Evolutionary conservation across 2,888 invertebrate genomes (phyloP), one percentile per base, ranked within the genome.

Genomic region (Campopleginae sp.): DNA sequence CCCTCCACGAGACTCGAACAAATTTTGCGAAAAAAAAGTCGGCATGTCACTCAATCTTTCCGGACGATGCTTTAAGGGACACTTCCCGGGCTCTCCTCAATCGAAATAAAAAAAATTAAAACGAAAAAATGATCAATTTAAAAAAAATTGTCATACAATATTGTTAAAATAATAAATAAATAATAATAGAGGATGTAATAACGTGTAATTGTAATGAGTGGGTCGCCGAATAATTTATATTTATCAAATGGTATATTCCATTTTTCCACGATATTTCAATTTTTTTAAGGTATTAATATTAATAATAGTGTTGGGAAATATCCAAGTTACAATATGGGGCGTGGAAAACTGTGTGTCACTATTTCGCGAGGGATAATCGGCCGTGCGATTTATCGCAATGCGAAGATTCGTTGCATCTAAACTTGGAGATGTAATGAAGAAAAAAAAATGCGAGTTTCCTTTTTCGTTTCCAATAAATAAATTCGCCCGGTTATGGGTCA

Each of bases 401-500:
- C 10, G 12, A 68, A 54, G 44, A 33, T 68, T 58, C 14, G 7
- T 17, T 51, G 2, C 42, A 23, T 63, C 33, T 10, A 38, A 58
- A 65, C 51, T 72, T 58, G 17, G 58, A 10, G 10, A 27, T 33
- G 63, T 44, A 63, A 54, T 33, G 19, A 33, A 42, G 31, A 12
- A 72, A n/a, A 51, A 61, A 44, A 19, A 65, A 71, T 76, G 19
- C 38, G 51, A 74, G 38, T 38, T 23, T 48, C 33, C 65, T 46
- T 70, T 23, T 46, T 54, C 71, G n/a, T 27, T 17, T 66, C 54
- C 66, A 70, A 80, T 58, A 23, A 84, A 65, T 84, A 33, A 54
- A 76, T 65, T 58, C 8, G 10, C 61, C n/a, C 7, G 27, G 38
- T 61, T 61, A 17, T 31, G 54, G 23, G 23, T 27, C 23, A 58